A percentile compares a stretch with the other conserved stretches of the same genome.
These are phyloP conservation scores for Lacanobia wlatinum DNA, from an alignment of 2,888 invertebrate genomes.

Conservation along the genomic window DNA sequence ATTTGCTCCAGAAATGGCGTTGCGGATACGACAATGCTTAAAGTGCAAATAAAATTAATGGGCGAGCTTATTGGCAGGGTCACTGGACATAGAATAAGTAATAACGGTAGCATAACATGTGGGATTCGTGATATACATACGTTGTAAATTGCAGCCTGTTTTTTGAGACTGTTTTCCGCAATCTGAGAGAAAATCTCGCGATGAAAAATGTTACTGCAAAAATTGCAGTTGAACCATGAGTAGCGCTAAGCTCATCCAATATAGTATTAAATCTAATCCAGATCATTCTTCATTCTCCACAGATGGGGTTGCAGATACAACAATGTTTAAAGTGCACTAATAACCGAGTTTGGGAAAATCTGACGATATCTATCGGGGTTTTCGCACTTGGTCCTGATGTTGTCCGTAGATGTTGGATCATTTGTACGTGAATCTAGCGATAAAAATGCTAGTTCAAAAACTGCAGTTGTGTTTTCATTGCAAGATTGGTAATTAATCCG, in stretches of 20 bases:
- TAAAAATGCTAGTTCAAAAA: background rate
- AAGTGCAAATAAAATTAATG: slow-evolving; percentile 78
- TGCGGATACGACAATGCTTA: slow-evolving; percentile 77
- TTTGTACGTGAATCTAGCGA: background rate
- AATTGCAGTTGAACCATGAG: background rate
- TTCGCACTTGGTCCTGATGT: no score
- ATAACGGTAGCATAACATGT: slow-evolving; percentile 48
- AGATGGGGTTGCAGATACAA: no score
- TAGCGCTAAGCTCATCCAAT: background rate
- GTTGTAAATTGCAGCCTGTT: slow-evolving; percentile 2
- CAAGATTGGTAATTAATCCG: background rate
- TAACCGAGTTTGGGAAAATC: no score
- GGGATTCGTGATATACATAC: slow-evolving; percentile 46
- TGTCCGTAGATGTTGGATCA: no score
- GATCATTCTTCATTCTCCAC: background rate
- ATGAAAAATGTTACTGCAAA: background rate
- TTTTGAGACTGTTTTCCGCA: background rate
- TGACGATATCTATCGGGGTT: no score
- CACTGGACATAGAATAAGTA: slow-evolving; percentile 68
- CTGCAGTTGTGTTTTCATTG: background rate
- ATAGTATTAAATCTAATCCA: slow-evolving; percentile 2
- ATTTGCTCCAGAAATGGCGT: slow-evolving; percentile 72
- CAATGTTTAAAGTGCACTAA: no score
- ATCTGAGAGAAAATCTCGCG: background rate
- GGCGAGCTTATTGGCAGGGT: slow-evolving; percentile 72